Percentiles rank a stretch among this genome's conserved stretches.
Evolutionary conservation across 2,797 vertebrate species (phyloP).

Genomic region (Phaenicophaeus curvirostris): DNA sequence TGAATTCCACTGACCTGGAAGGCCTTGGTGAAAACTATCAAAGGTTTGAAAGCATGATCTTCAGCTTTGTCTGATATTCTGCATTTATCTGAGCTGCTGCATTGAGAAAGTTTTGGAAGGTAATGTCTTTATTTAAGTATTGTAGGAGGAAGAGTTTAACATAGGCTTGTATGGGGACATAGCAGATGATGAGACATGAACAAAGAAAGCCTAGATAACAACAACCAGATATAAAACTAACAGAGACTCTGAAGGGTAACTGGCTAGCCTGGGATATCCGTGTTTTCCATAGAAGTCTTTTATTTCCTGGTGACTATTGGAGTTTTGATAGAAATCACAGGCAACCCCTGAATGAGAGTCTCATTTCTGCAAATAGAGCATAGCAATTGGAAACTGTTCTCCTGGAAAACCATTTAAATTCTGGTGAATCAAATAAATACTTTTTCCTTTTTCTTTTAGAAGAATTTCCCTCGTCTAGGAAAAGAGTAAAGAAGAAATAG

Average conservation of each 20-base stretch:
- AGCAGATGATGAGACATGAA: background rate
- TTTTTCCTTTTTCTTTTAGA: background rate
- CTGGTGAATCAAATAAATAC: background rate
- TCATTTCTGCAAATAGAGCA: background rate
- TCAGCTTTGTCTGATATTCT: background rate
- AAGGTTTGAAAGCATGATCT: background rate
- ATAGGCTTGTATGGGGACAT: background rate
- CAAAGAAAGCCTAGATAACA: background rate
- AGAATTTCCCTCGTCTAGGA: background rate
- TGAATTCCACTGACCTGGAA: background rate
- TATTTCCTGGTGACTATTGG: background rate
- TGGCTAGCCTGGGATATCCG: background rate
- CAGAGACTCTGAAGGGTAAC: background rate
- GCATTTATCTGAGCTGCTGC: background rate
- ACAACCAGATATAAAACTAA: background rate
- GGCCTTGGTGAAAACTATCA: background rate
- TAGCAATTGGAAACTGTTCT: constrained; percentile 25
- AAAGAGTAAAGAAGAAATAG: background rate
- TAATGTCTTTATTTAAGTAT: background rate
- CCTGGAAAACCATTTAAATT: constrained; percentile 13
- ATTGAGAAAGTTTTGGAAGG: background rate
- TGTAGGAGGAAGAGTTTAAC: background rate
- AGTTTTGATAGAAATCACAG: background rate
- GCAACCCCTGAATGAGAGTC: background rate
- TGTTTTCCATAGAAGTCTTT: background rate